phyloP scores from a whole-genome alignment of 2,888 invertebrate species.

The Bellardia pandia region DNA sequence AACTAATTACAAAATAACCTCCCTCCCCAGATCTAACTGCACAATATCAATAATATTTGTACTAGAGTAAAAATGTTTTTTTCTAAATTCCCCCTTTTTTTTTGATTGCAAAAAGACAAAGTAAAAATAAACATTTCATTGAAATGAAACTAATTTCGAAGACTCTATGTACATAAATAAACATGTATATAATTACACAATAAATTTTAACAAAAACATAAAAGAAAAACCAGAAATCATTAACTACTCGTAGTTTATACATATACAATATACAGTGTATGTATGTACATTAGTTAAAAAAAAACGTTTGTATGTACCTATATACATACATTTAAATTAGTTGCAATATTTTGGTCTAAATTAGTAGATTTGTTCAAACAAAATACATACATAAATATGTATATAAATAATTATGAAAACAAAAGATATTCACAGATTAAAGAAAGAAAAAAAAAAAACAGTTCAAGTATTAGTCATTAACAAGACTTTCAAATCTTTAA shows the following conservation, averaged over 20 bases:
- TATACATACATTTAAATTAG: background rate
- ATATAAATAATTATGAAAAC: background rate
- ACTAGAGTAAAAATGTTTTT: background rate
- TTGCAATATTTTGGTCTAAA: constrained; percentile 16
- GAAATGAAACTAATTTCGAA: constrained; percentile 27
- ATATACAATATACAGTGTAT: background rate
- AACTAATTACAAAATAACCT: no score
- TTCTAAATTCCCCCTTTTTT: background rate
- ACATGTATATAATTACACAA: constrained; percentile 9
- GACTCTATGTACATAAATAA: background rate
- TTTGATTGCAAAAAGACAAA: background rate
- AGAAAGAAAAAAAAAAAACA: constrained; percentile 3
- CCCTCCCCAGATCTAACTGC: no score
- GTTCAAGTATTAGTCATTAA: constrained; percentile 7
- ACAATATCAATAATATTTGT: no score
- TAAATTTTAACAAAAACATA: background rate
- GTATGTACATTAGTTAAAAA: no score
- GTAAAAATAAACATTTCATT: background rate
- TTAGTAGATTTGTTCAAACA: background rate
- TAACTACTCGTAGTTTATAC: background rate
- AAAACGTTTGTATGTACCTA: no score
- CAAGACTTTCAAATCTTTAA: constrained; percentile 3
- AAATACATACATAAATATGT: background rate
- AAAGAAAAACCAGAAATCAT: constrained; percentile 4
- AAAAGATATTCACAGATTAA: constrained; percentile 3